phyloP scores from a whole-genome alignment of 2,888 invertebrate genomes.

The Aphodius granarius region DNA sequence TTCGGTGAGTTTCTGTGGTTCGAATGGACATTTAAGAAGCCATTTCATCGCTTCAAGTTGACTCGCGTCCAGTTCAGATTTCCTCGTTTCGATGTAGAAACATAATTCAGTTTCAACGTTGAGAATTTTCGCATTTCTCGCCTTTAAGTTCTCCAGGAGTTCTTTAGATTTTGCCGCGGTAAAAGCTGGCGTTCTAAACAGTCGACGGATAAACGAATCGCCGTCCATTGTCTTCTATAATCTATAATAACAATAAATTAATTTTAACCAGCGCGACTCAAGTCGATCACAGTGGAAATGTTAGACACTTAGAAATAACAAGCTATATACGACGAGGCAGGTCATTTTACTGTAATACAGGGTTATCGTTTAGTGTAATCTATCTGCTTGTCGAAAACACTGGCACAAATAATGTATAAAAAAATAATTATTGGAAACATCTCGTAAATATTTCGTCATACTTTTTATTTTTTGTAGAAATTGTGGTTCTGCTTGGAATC shows the following conservation, averaged over 20 bases:
- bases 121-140: slow-evolving; percentile 53
- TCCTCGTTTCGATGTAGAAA: slow-evolving; percentile 73
- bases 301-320: slow-evolving; percentile 11
- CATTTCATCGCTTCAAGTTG: slow-evolving; percentile 72
- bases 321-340: background rate
- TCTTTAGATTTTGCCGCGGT: slow-evolving; percentile 63
- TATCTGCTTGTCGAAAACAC: background rate
- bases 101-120: slow-evolving; percentile 73
- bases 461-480: background rate
- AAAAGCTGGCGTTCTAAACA: slow-evolving; percentile 65
- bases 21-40: slow-evolving; percentile 75
- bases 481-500: background rate
- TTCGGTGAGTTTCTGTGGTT: slow-evolving; percentile 61
- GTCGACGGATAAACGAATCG: slow-evolving; percentile 57
- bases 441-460: background rate
- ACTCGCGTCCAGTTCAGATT: slow-evolving; percentile 58
- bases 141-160: slow-evolving; percentile 60
- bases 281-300: background rate
- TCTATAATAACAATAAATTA: background rate
- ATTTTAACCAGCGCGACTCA: background rate
- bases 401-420: background rate
- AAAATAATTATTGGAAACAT: background rate
- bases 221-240: slow-evolving; percentile 2
- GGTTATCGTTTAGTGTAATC: slow-evolving; percentile 19
- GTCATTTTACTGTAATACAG: slow-evolving; percentile 18